Base-by-base conservation (phyloP, 1,140 invertebrate species). In the Eupristina koningsbergeri region DNA sequence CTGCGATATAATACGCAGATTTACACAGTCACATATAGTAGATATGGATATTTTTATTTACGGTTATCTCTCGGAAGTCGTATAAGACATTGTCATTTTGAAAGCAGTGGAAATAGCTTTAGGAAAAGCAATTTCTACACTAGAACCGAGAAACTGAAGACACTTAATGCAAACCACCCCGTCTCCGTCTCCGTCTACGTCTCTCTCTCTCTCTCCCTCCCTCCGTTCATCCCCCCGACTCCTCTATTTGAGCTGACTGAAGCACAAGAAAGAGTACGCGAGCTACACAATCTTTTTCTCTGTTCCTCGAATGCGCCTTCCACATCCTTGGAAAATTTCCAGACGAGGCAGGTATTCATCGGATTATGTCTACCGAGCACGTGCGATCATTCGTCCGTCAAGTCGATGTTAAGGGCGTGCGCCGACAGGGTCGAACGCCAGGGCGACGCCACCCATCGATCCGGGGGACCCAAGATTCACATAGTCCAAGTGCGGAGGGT, bases 341-440 rank as follows among this genome's bases (percentile, higher is more conserved):
- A 96, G 95, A 93, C 93, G 53, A 92, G 95, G 86, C 92, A 94
- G 87, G 92, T 96, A 81, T 93, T 94, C 86, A 90, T 96, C 26
- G 96, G 96, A 34, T 93, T 96, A 85, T 97, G 96, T 87, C 89
- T 97, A 71, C 96, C 96, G 6, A 91, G 92, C 45, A 94, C 94
- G 1, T 97, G 96, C 88, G 93, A 93, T 50, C 89, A 92, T 3
- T 86, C 90, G 15, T 95, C 96, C 41, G 87, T 97, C 31, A 91
- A 92, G 75, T 92, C 92, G 2, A 92, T 97, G 81, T 87, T 97
- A 36, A 87, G 90, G 89, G 85, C 90, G 88, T 90, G 92, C 90
- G 93, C 91, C 80, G 89, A 93, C 81, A 91, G 94, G 87, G 84
- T 90, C 36, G 89, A 93, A 86, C 92, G 90, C 64, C 86, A 93